phyloP scores from a whole-genome alignment of 2,888 invertebrate genomes.

The Cheilosia vernalis region DNA sequence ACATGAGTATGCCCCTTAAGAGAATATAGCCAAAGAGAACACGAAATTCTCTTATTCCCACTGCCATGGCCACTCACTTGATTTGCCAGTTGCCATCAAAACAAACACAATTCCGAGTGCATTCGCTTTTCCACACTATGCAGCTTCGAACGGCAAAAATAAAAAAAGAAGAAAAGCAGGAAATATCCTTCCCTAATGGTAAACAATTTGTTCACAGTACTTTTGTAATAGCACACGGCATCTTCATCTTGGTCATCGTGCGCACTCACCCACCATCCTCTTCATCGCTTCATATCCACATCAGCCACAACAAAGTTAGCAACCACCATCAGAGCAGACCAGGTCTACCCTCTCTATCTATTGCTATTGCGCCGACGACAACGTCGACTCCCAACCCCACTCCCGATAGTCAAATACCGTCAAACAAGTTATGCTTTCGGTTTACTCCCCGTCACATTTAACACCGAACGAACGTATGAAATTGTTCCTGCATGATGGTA shows the following conservation, averaged over 20 bases:
- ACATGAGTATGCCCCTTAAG: not conserved
- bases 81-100: conserved; percentile 16
- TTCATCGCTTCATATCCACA: not conserved
- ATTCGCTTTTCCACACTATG: not conserved
- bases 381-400: conserved; percentile 1
- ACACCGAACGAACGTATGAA: conserved; percentile 60
- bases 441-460: conserved; percentile 70
- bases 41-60: not conserved
- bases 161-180: conserved; percentile 17
- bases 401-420: conserved; percentile 33
- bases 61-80: not conserved
- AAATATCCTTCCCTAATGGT: conserved; percentile 57
- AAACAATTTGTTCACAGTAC: conserved; percentile 60
- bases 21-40: not conserved
- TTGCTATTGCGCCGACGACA: conserved; percentile 16
- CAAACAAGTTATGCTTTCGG: conserved; percentile 67
- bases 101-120: conserved; percentile 2
- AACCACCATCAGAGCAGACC: conserved; percentile 22
- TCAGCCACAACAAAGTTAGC: conserved; percentile 44
- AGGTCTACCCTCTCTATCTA: conserved; percentile 31
- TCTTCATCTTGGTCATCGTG: conserved; percentile 18
- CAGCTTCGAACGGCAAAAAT: not conserved
- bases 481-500: conserved; percentile 44
- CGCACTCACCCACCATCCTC: conserved; percentile 11
- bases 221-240: conserved; percentile 45